Evolutionary conservation across 37 sponge, comb jelly and placozoan genomes (phyloP).

Genomic region (Agelas oroides): DNA sequence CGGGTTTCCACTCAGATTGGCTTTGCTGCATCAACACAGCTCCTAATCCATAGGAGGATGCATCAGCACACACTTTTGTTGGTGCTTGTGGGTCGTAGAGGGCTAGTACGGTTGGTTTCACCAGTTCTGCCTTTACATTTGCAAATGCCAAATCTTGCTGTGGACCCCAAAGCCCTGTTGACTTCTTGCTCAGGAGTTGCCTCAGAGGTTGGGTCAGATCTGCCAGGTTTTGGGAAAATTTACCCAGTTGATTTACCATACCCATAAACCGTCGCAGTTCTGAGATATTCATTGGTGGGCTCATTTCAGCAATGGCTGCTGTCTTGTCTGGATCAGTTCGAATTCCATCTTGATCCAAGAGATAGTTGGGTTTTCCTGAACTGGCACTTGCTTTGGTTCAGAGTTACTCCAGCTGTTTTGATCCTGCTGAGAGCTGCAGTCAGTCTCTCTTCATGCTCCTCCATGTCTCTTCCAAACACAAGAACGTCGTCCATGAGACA

Average conservation of each 20-base stretch:
- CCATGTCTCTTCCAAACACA: slow-evolving; percentile 12
- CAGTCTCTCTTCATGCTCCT: slow-evolving; percentile 25
- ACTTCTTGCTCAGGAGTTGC: slow-evolving; percentile 16
- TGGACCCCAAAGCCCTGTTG: slow-evolving; percentile 49
- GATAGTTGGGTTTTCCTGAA: slow-evolving; percentile 1
- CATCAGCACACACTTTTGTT: slow-evolving; percentile 52
- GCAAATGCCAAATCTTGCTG: slow-evolving; percentile 31
- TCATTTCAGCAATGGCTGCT: slow-evolving; percentile 31
- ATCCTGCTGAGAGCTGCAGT: slow-evolving; percentile 26
- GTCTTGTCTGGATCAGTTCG: slow-evolving; percentile 47
- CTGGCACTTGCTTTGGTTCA: slow-evolving; percentile 41
- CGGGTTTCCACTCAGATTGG: slow-evolving; percentile 18
- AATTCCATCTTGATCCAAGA: slow-evolving; percentile 26
- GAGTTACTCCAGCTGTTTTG: slow-evolving; percentile 25
- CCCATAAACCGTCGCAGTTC: slow-evolving; percentile 54
- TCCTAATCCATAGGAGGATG: slow-evolving; percentile 42
- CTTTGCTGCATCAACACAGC: slow-evolving; percentile 32
- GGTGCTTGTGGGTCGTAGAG: slow-evolving; percentile 39
- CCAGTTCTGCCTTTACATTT: slow-evolving; percentile 31
- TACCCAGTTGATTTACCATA: slow-evolving; percentile 62
- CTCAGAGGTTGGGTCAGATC: slow-evolving; percentile 43
- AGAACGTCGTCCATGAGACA: slow-evolving; percentile 49
- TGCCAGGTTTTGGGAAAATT: slow-evolving; percentile 33
- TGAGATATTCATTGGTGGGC: slow-evolving; percentile 16
- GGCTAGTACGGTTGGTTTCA: slow-evolving; percentile 34